Evolutionary conservation across 2,113 vertebrate species (phyloP).

Genomic region (Phalacrocorax aristotelis): DNA sequence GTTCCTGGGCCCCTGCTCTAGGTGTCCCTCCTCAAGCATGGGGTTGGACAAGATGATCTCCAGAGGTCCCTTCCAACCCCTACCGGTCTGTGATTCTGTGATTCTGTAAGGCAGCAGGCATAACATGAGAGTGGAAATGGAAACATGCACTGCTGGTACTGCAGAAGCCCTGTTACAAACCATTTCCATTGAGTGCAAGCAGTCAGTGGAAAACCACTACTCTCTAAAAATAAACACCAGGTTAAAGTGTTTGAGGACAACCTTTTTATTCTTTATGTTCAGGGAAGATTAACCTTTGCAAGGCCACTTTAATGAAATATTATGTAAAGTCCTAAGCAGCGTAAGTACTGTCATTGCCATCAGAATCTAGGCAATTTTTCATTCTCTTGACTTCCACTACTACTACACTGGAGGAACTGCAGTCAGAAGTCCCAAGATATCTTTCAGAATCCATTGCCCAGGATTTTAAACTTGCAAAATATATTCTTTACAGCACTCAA

Average conservation of each 20-base stretch:
- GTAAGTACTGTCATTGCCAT: not conserved
- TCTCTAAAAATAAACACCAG: not conserved
- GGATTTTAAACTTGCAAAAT: constrained; percentile 11
- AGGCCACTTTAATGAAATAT: not conserved
- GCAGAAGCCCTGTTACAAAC: not conserved
- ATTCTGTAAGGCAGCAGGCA: not conserved
- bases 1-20: no score
- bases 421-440: not conserved
- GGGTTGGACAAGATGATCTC: no score
- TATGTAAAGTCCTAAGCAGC: not conserved
- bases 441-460: not conserved
- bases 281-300: not conserved
- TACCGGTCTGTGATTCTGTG: no score
- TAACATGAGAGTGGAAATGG: not conserved
- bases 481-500: not conserved
- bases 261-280: not conserved
- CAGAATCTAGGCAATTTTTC: constrained; percentile 22
- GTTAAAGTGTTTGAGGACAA: not conserved
- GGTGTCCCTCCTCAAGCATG: no score
- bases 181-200: not conserved
- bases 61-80: no score
- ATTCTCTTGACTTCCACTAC: not conserved
- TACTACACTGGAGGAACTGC: not conserved
- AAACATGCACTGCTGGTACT: not conserved
- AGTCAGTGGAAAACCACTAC: not conserved